Percentiles rank a stretch among this genome's conserved stretches.
Evolutionary conservation across 2,888 invertebrate genomes (phyloP).

Genomic region (Panopea generosa): DNA sequence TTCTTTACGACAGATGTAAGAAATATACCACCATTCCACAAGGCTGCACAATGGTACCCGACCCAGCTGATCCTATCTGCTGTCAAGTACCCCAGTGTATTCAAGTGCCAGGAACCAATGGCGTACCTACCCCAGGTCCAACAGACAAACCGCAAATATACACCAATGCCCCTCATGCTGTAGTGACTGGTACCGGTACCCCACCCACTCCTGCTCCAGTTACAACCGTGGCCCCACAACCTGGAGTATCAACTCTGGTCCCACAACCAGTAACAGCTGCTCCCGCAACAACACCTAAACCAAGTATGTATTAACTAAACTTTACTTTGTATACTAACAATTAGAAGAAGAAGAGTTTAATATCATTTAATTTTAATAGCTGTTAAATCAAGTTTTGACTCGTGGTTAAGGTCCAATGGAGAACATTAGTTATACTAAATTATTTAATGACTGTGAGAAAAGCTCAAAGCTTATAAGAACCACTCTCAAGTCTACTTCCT

Average conservation of each 20-base stretch:
- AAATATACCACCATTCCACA: conserved; percentile 63
- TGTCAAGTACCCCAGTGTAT: conserved; percentile 73
- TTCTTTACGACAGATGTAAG: conserved; percentile 64
- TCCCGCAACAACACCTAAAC: conserved; percentile 58
- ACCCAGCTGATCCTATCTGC: conserved; percentile 74
- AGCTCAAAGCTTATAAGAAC: no score
- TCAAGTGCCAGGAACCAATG: conserved; percentile 67
- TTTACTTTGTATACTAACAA: no score
- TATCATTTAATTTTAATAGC: no score
- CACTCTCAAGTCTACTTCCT: no score
- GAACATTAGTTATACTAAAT: no score
- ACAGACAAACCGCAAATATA: conserved; percentile 55
- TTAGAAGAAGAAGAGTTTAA: no score
- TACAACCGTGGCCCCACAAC: conserved; percentile 3
- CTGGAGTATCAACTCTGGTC: conserved; percentile 30
- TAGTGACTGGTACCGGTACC: conserved; percentile 69
- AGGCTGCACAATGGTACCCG: conserved; percentile 71
- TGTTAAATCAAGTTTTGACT: no score
- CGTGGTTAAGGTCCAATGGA: no score
- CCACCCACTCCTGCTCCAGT: conserved; percentile 26
- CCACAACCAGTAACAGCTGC: conserved; percentile 41
- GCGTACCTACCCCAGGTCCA: conserved; percentile 66
- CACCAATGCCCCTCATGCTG: conserved; percentile 66
- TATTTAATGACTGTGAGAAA: no score
- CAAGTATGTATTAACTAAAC: conserved; percentile 32